Evolutionary conservation across 37 sponge, comb jelly and placozoan genomes (phyloP).

Genomic region (Diacarnus erythraeanus): DNA sequence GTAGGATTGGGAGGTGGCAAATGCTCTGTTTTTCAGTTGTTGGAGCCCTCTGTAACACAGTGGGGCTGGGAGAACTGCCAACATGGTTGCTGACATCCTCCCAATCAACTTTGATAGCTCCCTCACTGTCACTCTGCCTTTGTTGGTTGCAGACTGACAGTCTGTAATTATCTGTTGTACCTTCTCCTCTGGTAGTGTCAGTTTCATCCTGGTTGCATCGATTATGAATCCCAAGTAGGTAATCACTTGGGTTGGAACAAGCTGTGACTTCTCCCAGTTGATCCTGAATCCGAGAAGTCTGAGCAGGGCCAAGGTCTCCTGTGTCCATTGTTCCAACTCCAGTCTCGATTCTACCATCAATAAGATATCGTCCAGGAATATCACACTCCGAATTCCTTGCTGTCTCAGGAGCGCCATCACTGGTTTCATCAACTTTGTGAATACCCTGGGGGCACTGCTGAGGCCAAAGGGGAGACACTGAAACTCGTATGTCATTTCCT

Average conservation of each 20-base stretch:
- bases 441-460: slow-evolving; percentile 42
- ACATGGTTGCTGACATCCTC: slow-evolving; percentile 23
- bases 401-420: slow-evolving; percentile 36
- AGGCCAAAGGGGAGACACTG: slow-evolving; percentile 46
- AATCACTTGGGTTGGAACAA: slow-evolving; percentile 13
- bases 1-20: slow-evolving; percentile 1
- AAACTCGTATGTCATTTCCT: slow-evolving; percentile 20
- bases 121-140: slow-evolving; percentile 5
- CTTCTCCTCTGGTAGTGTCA: slow-evolving; percentile 40
- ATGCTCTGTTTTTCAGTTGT: slow-evolving; percentile 18
- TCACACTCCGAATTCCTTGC: slow-evolving; percentile 18
- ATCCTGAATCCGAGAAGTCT: slow-evolving; percentile 35
- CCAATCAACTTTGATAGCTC: slow-evolving; percentile 32
- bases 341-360: slow-evolving; percentile 29
- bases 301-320: slow-evolving; percentile 7
- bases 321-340: slow-evolving; percentile 5
- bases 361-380: slow-evolving; percentile 56
- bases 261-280: slow-evolving; percentile 39
- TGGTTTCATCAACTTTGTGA: slow-evolving; percentile 51
- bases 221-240: slow-evolving; percentile 52
- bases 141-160: background rate
- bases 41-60: slow-evolving; percentile 35
- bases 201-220: slow-evolving; percentile 39
- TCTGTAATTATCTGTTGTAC: background rate
- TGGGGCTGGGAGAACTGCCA: slow-evolving; percentile 40